Conservation (phyloP, 2,797 vertebrate species). For the Clarias laeviceps region DNA sequence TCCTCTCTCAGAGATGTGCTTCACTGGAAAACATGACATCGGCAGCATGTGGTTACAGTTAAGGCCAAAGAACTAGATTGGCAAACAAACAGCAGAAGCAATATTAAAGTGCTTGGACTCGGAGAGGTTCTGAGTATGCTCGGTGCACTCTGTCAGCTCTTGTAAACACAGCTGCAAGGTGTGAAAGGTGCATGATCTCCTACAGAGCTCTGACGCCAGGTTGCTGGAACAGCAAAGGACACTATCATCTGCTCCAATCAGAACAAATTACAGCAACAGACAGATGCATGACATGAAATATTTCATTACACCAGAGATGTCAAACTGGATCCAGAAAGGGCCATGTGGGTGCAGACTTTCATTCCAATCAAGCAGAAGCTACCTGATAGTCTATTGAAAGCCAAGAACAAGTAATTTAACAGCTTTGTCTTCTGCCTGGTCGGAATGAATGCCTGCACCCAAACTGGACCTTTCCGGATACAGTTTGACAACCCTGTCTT, state of each 20-base stretch:
- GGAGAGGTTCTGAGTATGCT: constrained; percentile 41
- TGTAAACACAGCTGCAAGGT: constrained; percentile 34
- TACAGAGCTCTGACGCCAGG: constrained; percentile 31
- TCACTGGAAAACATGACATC: constrained; percentile 56
- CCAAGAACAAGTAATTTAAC: no score
- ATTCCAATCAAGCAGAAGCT: no score
- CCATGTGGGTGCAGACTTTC: no score
- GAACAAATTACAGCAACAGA: constrained; percentile 27
- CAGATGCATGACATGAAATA: background rate
- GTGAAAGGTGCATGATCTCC: constrained; percentile 30
- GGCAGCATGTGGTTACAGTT: constrained; percentile 53
- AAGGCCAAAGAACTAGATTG: constrained; percentile 26
- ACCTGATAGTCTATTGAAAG: no score
- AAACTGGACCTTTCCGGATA: no score
- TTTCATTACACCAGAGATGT: background rate
- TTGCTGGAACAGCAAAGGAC: constrained; percentile 25
- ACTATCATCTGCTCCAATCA: constrained; percentile 24
- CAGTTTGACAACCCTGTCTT: background rate
- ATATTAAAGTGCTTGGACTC: constrained; percentile 36
- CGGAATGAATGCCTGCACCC: no score
- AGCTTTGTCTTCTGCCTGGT: no score
- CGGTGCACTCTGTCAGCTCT: constrained; percentile 36
- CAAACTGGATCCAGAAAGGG: no score
- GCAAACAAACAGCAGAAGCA: constrained; percentile 13
- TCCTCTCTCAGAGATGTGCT: constrained; percentile 41